Evolutionary conservation across 2,888 invertebrate species (phyloP), one percentile per base, ranked within the genome.

Genomic region (Cyrtodaria siliqua): DNA sequence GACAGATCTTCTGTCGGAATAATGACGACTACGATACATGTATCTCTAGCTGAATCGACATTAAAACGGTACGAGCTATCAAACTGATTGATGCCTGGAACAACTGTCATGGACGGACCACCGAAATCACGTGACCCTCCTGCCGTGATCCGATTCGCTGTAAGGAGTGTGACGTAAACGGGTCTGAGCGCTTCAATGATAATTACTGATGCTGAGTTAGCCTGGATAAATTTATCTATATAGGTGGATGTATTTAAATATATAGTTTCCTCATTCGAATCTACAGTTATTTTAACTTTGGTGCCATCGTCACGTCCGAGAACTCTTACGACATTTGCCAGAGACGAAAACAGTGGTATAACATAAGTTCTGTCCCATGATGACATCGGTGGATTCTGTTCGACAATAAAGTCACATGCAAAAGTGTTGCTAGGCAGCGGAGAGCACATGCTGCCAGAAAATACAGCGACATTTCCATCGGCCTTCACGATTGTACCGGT

Each of bases 401-500:
- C 75, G 3, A 49, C 60, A n/a, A 60, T n/a, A 49, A 60, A 75
- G 33, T 64, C 75, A 64, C 75, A 75, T 2, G 26, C 16, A 1
- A 38, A 29, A 12, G 52, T 59, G n/a, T 55, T 40, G 14, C 29
- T 40, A 20, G 69, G 69, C 12, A 64, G 24, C 27, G 24, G 27
- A 26, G 60, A 38, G 38, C 75, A 75, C 33, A 59, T 50, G 27
- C 75, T 60, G 38, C 75, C 75, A 42, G 64, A 57, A 49, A 64
- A 69, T 3, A 69, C 64, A 1, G 68, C 68, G n/a, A 75, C 24
- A 29, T 75, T 69, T 8, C 69, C 64, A n/a, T 75, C 75, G 0
- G 75, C 56, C 40, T 75, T 75, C 9, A 75, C 23, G n/a, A 69
- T 23, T 12, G 64, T 64, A 4, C 75, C 75, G n/a, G 69, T 75